Conservation (phyloP, 2,113 vertebrate genomes). For the Hypocryptadius cinnamomeus region DNA sequence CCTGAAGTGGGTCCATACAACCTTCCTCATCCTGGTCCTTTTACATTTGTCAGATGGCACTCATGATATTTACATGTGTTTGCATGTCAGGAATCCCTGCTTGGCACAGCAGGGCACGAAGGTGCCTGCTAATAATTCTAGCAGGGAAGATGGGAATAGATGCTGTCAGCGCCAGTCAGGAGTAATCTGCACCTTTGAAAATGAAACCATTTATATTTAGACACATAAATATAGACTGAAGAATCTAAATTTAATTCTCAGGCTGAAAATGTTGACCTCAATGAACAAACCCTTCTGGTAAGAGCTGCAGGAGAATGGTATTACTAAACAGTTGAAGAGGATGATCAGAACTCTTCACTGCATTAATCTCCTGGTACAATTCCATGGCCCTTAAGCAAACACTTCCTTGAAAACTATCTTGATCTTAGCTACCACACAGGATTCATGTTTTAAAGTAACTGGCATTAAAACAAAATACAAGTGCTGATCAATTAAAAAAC, state of each 20-base stretch:
- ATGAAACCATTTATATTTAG: conserved; percentile 51
- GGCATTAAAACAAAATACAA: not conserved
- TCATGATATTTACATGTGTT: conserved; percentile 30
- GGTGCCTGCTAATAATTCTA: conserved; percentile 29
- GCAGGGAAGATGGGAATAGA: conserved; percentile 29
- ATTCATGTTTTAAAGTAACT: not conserved
- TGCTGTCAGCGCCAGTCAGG: not conserved
- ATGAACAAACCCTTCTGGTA: not conserved
- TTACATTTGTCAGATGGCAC: conserved; percentile 10
- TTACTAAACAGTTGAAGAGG: not conserved
- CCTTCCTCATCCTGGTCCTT: conserved; percentile 1
- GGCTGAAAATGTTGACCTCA: conserved; percentile 31
- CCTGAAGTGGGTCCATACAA: not conserved
- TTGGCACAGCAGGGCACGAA: not conserved
- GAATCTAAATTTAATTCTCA: conserved; percentile 41
- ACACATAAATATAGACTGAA: conserved; percentile 20
- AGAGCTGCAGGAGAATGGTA: not conserved
- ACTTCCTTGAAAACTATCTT: not conserved
- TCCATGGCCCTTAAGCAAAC: not conserved
- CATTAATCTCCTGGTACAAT: not conserved
- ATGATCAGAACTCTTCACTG: not conserved
- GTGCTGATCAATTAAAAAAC: not conserved
- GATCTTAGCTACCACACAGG: not conserved
- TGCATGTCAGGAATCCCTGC: conserved; percentile 49
- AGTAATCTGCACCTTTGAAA: conserved; percentile 47